phyloP scores from a whole-genome alignment of 2,888 invertebrate species.

The Rotaria sp. region DNA sequence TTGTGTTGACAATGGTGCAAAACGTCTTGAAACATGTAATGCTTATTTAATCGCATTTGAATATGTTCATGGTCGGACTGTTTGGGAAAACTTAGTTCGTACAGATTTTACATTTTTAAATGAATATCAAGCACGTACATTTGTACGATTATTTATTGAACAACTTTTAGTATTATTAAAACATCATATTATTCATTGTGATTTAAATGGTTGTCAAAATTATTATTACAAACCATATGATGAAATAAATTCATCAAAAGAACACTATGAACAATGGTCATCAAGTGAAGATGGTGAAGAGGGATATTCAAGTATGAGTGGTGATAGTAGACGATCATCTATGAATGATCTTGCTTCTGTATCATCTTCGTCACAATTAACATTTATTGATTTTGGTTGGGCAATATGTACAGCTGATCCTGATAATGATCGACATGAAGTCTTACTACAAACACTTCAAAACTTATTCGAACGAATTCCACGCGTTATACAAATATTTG shows the following conservation, averaged over 20 bases:
- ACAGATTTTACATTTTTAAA: slow-evolving; percentile 10
- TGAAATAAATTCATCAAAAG: background rate
- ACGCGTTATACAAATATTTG: background rate
- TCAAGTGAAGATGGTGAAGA: background rate
- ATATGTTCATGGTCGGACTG: background rate
- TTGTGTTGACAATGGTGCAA: slow-evolving; percentile 25
- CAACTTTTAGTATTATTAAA: background rate
- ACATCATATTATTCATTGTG: slow-evolving; percentile 9
- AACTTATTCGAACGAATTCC: background rate
- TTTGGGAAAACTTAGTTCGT: slow-evolving; percentile 19
- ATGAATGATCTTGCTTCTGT: background rate
- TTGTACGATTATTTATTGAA: background rate
- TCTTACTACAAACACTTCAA: background rate
- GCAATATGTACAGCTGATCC: background rate
- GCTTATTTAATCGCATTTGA: slow-evolving; percentile 4
- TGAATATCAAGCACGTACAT: background rate
- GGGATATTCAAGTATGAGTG: background rate
- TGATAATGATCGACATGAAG: background rate
- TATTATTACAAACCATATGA: slow-evolving; percentile 4
- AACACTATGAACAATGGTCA: background rate
- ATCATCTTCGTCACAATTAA: background rate
- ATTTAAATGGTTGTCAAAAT: slow-evolving; percentile 21
- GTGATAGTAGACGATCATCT: background rate
- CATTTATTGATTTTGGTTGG: slow-evolving; percentile 23
- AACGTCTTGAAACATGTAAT: background rate